A percentile compares a stretch with the other conserved stretches of the same genome.
These are phyloP conservation scores for Lasiurus cinereus DNA, from an alignment of 2,113 vertebrate genomes.

Conservation along the genomic window DNA sequence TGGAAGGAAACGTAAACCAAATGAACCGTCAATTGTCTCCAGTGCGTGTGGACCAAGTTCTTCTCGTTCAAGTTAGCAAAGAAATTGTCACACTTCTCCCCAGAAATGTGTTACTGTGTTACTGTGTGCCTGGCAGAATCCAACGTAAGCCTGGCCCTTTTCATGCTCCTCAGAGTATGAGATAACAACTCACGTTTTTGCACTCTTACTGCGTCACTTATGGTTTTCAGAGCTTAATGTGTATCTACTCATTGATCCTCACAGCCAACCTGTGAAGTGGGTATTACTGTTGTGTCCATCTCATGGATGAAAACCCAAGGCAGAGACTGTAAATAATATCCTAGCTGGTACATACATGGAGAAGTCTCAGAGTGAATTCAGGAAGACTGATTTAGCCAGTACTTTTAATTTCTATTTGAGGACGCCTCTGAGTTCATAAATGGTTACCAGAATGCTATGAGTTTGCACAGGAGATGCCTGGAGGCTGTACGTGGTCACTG, in stretches of 20 bases:
- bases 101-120: slow-evolving; percentile 14
- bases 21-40: slow-evolving; percentile 21
- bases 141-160: background rate
- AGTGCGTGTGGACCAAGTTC: background rate
- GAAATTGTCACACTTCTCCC: slow-evolving; percentile 40
- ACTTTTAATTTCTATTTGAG: background rate
- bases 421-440: background rate
- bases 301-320: background rate
- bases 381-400: background rate
- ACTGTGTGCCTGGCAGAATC: background rate
- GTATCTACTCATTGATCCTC: background rate
- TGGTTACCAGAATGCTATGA: background rate
- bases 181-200: slow-evolving; percentile 14
- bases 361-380: slow-evolving; percentile 3
- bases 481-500: background rate
- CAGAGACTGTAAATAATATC: background rate
- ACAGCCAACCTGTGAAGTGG: background rate
- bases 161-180: background rate
- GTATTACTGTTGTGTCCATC: background rate
- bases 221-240: background rate
- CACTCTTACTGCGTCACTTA: background rate
- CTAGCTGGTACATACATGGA: background rate
- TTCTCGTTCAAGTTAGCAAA: slow-evolving; percentile 54
- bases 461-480: slow-evolving; percentile 11
- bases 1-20: slow-evolving; percentile 47